Conservation (phyloP, 2,888 invertebrate species). For the Crioceris asparagi region DNA sequence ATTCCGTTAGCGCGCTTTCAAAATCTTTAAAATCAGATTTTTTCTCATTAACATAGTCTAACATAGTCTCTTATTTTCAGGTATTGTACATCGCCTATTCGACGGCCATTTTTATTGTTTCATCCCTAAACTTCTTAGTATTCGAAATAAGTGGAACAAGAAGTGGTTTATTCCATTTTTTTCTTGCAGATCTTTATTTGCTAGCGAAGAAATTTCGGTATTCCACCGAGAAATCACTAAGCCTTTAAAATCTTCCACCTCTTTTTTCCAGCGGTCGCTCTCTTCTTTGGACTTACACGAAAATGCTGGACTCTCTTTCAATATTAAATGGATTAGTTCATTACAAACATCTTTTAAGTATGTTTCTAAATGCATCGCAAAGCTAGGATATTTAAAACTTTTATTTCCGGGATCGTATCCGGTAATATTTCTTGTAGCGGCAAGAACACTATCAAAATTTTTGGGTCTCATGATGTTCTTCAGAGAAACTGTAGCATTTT, state of each 20-base stretch:
- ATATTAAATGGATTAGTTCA: constrained; percentile 16
- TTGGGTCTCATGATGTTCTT: constrained; percentile 18
- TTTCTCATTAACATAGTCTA: constrained; percentile 8
- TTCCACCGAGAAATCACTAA: constrained; percentile 17
- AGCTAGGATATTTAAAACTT: constrained; percentile 19
- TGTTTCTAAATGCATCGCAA: constrained; percentile 21
- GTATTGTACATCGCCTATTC: constrained; percentile 20
- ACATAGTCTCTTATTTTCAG: constrained; percentile 18
- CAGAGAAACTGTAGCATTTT: constrained; percentile 12
- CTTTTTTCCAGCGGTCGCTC: constrained; percentile 2
- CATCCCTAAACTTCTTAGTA: constrained; percentile 19
- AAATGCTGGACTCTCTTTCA: constrained; percentile 18
- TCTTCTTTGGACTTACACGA: constrained; percentile 11
- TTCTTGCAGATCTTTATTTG: constrained; percentile 21
- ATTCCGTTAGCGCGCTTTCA: constrained; percentile 16
- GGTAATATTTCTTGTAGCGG: constrained; percentile 16
- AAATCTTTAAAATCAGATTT: constrained; percentile 17
- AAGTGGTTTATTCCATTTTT: constrained; percentile 21
- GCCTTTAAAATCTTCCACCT: constrained; percentile 12
- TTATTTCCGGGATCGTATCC: constrained; percentile 19
- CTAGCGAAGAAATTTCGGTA: constrained; percentile 18
- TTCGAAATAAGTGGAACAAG: constrained; percentile 19
- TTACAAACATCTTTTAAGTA: constrained; percentile 19
- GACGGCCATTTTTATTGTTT: constrained; percentile 13
- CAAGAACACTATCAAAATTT: constrained; percentile 18